These are phyloP conservation scores for Verasper variegatus DNA, from an alignment of 2,113 vertebrate species.

Conservation along the genomic window DNA sequence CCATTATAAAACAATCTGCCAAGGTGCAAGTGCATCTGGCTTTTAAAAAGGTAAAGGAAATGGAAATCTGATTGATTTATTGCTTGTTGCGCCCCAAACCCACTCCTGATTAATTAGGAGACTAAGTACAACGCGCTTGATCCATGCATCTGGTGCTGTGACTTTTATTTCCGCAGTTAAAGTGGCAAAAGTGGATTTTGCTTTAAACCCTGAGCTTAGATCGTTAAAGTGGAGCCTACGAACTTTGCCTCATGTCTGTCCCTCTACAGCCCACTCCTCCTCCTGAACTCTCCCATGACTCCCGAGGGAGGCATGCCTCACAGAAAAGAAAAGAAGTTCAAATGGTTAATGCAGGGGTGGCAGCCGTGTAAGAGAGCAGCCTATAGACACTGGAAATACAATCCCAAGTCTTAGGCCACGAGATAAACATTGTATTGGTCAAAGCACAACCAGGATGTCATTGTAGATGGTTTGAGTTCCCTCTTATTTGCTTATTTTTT, in stretches of 20 bases:
- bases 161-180: not conserved
- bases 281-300: not conserved
- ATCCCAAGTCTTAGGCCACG: not conserved
- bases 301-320: not conserved
- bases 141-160: not conserved
- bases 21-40: not conserved
- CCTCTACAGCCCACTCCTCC: not conserved
- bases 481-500: not conserved
- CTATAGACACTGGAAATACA: not conserved
- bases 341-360: not conserved
- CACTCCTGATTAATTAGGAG: not conserved
- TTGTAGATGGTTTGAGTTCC: not conserved
- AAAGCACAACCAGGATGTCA: not conserved
- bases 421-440: not conserved
- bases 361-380: not conserved
- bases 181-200: not conserved
- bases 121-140: not conserved
- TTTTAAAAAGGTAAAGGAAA: not conserved
- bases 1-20: too few relatives aligned
- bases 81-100: not conserved
- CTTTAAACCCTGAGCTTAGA: not conserved
- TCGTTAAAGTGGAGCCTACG: not conserved
- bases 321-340: not conserved
- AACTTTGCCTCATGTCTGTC: not conserved
- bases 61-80: not conserved